Evolutionary conservation across 2,113 vertebrate species (phyloP).

Genomic region (Hydropotes inermis): DNA sequence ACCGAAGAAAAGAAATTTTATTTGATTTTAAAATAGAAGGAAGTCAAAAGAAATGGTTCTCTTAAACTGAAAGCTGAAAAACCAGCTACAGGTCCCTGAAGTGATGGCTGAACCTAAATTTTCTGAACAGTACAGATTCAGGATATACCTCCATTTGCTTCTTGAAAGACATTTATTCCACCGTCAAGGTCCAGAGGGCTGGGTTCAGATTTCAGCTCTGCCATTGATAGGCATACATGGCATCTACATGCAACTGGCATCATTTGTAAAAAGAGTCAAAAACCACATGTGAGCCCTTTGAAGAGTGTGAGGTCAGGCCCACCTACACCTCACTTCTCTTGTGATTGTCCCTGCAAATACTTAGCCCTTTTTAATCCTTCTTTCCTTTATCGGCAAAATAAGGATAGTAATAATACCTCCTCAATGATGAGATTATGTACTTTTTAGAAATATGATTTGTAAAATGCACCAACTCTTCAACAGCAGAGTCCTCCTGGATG

Average conservation of each 20-base stretch:
- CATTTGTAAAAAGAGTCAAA: not conserved
- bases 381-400: not conserved
- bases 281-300: not conserved
- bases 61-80: constrained; percentile 24
- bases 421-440: not conserved
- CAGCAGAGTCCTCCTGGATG: not conserved
- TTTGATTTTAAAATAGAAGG: constrained; percentile 27
- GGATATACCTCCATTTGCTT: not conserved
- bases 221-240: not conserved
- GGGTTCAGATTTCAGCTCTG: not conserved
- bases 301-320: not conserved
- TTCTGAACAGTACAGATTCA: not conserved
- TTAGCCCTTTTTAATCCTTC: not conserved
- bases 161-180: not conserved
- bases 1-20: not conserved
- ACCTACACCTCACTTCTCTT: not conserved
- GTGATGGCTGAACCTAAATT: not conserved
- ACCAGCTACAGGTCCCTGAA: not conserved
- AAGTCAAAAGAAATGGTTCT: constrained; percentile 44
- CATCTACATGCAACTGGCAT: not conserved
- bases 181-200: not conserved
- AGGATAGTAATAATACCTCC: not conserved
- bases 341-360: not conserved
- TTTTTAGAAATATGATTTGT: not conserved
- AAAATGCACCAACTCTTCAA: not conserved